Conservation (phyloP, 2,888 invertebrate genomes). For the Cephus pulcher region DNA sequence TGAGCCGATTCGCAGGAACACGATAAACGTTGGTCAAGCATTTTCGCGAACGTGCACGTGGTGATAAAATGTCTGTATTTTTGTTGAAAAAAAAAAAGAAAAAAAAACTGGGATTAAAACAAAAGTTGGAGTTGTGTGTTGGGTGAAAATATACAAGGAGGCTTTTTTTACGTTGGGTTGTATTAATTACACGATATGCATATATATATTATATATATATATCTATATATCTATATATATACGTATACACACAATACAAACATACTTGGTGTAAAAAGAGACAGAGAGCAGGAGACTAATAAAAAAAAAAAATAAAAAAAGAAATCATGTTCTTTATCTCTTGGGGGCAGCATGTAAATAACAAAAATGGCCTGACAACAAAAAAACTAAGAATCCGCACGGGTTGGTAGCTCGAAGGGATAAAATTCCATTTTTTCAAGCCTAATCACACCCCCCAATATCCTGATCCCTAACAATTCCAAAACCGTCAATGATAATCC, state of each 20-base stretch:
- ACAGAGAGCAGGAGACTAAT: conserved; percentile 36
- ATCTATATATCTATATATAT: no score
- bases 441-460: no score
- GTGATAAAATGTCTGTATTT: not conserved
- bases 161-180: conserved; percentile 56
- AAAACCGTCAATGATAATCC: no score
- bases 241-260: conserved; percentile 5
- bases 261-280: conserved; percentile 46
- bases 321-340: conserved; percentile 25
- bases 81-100: not conserved
- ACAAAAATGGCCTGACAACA: conserved; percentile 45
- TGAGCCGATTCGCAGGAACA: not conserved
- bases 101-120: not conserved
- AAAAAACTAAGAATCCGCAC: conserved; percentile 43
- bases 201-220: no score
- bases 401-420: conserved; percentile 5
- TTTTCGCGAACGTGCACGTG: not conserved
- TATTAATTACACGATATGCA: conserved; percentile 32
- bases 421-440: no score
- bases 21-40: not conserved
- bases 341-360: conserved; percentile 65
- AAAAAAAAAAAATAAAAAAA: conserved; percentile 25
- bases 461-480: no score
- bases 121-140: conserved; percentile 30
- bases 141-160: conserved; percentile 48